phyloP scores from a whole-genome alignment of 2,888 invertebrate species.

The Dasypolia templi region DNA sequence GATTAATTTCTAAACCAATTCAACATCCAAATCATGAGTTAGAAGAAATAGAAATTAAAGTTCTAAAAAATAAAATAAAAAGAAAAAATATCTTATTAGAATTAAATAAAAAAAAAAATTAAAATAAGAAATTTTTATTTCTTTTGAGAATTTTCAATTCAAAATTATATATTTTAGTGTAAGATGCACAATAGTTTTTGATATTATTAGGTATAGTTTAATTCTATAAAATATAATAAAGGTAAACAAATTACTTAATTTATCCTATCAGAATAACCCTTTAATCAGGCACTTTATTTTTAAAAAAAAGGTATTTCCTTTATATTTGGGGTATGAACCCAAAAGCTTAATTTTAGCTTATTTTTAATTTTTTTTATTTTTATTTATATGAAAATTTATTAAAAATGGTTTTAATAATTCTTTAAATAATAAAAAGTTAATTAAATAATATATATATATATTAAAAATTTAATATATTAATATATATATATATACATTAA shows the following conservation, averaged over 20 bases:
- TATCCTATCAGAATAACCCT: slow-evolving; percentile 88
- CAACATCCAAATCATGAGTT: slow-evolving; percentile 87
- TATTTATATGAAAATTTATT: slow-evolving; percentile 70
- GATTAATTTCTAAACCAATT: slow-evolving; percentile 92
- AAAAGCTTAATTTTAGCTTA: slow-evolving; percentile 91
- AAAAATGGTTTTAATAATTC: slow-evolving; percentile 67
- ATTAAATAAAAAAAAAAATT: slow-evolving; percentile 84
- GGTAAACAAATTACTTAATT: slow-evolving; percentile 82
- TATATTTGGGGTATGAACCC: slow-evolving; percentile 92
- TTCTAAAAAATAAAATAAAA: slow-evolving; percentile 89
- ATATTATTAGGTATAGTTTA: slow-evolving; percentile 91
- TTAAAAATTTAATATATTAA: slow-evolving; percentile 67
- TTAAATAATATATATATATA: slow-evolving; percentile 66
- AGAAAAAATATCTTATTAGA: slow-evolving; percentile 89
- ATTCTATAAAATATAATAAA: slow-evolving; percentile 92
- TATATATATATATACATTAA: slow-evolving; percentile 67
- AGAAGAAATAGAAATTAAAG: slow-evolving; percentile 81
- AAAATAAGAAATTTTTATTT: slow-evolving; percentile 90
- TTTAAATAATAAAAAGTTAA: too few relatives aligned
- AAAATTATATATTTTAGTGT: slow-evolving; percentile 90
- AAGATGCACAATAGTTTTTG: slow-evolving; percentile 91
- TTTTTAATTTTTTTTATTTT: slow-evolving; percentile 77
- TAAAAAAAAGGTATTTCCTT: slow-evolving; percentile 86
- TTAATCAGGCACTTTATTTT: slow-evolving; percentile 87
- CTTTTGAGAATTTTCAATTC: slow-evolving; percentile 78